Evolutionary conservation across 2,888 invertebrate species (phyloP).

Genomic region (Drosophila seclusa): DNA sequence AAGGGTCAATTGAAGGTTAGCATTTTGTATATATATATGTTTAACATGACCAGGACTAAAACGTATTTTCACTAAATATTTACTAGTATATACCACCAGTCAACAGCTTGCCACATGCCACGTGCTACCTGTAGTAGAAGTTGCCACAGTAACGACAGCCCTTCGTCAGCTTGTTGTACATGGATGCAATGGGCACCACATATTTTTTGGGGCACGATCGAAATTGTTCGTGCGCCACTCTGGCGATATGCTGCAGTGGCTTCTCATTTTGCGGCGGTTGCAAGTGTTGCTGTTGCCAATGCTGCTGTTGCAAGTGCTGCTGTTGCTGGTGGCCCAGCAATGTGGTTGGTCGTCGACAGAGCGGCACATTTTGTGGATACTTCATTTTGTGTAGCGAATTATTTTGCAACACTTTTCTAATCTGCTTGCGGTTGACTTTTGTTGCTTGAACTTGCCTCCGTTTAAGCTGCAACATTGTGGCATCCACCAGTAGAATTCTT

Average conservation of each 20-base stretch:
- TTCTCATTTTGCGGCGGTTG: neutral
- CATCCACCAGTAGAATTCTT: conserved; percentile 9
- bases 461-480: neutral
- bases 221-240: neutral
- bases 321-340: conserved; percentile 28
- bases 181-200: conserved; percentile 44
- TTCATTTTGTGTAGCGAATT: neutral
- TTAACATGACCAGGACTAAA: neutral
- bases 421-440: neutral
- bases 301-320: conserved; percentile 17
- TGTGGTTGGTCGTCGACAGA: conserved; percentile 51
- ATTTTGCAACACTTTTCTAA: neutral
- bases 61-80: neutral
- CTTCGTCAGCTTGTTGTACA: conserved; percentile 2
- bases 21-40: neutral
- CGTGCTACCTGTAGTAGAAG: conserved; percentile 49
- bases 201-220: conserved; percentile 28
- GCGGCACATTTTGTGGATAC: conserved; percentile 30
- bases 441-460: neutral
- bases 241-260: conserved; percentile 9
- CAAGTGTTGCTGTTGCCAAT: neutral
- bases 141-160: conserved; percentile 58
- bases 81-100: neutral
- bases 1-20: conserved; percentile 1
- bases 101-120: neutral